Evolutionary conservation across 2,113 vertebrate genomes (phyloP).

Genomic region (Elephas maximus): DNA sequence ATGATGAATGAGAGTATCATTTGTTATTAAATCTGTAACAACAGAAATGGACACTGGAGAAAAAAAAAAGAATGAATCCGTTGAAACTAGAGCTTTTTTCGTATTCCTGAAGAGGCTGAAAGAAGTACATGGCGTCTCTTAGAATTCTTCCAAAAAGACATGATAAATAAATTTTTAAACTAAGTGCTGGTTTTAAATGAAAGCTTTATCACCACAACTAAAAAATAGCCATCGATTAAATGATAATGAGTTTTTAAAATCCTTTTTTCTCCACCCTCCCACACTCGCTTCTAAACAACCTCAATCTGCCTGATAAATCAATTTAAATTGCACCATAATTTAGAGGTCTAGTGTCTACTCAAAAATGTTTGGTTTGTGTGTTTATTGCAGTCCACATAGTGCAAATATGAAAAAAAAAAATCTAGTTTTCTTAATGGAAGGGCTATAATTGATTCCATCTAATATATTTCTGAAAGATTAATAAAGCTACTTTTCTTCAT

Average conservation of each 20-base stretch:
- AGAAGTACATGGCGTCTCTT: neutral
- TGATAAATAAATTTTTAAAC: conserved; percentile 62
- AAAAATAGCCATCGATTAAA: conserved; percentile 75
- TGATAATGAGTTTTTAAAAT: conserved; percentile 72
- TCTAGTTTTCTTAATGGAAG: conserved; percentile 84
- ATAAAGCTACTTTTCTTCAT: conserved; percentile 81
- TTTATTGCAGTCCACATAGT: conserved; percentile 52
- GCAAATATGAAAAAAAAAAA: conserved; percentile 56
- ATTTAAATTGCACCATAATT: conserved; percentile 71
- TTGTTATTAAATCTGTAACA: conserved; percentile 48
- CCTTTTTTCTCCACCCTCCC: neutral
- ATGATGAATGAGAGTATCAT: neutral
- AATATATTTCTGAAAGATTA: conserved; percentile 83
- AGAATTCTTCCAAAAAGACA: conserved; percentile 30
- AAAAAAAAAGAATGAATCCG: neutral
- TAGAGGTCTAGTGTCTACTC: conserved; percentile 54
- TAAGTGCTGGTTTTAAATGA: conserved; percentile 57
- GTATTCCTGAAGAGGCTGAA: conserved; percentile 27
- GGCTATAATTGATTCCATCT: conserved; percentile 83
- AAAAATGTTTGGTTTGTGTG: conserved; percentile 65
- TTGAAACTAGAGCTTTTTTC: conserved; percentile 47
- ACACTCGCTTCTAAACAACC: conserved; percentile 58
- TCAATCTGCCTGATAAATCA: conserved; percentile 55
- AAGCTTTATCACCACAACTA: conserved; percentile 66
- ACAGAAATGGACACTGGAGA: neutral